Evolutionary conservation across 92 coral and sea anemone genomes (phyloP).

Genomic region (Zoanthus gigantus): DNA sequence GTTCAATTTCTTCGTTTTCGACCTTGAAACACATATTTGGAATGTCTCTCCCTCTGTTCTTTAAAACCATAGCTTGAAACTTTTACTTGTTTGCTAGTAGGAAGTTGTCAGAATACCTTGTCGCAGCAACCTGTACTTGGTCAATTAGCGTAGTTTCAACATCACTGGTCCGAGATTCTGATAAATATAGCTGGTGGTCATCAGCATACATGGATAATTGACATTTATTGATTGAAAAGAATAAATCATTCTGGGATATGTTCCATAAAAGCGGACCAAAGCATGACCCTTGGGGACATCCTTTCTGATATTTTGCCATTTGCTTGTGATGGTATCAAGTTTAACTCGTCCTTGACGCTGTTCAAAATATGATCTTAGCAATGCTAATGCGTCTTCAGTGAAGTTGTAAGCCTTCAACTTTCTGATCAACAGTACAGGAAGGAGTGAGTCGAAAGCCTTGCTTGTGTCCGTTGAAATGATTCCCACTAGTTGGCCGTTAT

Average conservation of each 20-base stretch:
- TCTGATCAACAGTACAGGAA: conserved; percentile 44
- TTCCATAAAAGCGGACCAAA: conserved; percentile 50
- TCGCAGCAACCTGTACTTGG: too few relatives aligned
- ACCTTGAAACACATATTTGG: too few relatives aligned
- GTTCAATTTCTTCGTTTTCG: too few relatives aligned
- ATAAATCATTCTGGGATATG: conserved; percentile 45
- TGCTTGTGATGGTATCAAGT: background rate
- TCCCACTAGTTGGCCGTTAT: conserved; percentile 40
- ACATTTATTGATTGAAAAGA: conserved; percentile 12
- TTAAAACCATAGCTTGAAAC: too few relatives aligned
- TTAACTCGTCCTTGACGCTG: conserved; percentile 8
- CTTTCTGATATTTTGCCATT: conserved; percentile 20
- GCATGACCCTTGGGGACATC: conserved; percentile 54
- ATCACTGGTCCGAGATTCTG: background rate
- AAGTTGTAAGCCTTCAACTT: background rate
- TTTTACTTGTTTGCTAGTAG: too few relatives aligned
- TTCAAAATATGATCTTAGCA: background rate
- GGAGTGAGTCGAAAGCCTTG: conserved; percentile 73
- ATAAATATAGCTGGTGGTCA: conserved; percentile 34
- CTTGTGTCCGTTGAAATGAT: conserved; percentile 56
- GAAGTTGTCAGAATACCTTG: background rate
- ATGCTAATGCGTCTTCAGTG: background rate
- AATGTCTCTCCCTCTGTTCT: too few relatives aligned
- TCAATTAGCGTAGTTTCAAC: too few relatives aligned
- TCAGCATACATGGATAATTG: conserved; percentile 26